Conservation (phyloP, 2,888 invertebrate genomes). For the Volucella bombylans region DNA sequence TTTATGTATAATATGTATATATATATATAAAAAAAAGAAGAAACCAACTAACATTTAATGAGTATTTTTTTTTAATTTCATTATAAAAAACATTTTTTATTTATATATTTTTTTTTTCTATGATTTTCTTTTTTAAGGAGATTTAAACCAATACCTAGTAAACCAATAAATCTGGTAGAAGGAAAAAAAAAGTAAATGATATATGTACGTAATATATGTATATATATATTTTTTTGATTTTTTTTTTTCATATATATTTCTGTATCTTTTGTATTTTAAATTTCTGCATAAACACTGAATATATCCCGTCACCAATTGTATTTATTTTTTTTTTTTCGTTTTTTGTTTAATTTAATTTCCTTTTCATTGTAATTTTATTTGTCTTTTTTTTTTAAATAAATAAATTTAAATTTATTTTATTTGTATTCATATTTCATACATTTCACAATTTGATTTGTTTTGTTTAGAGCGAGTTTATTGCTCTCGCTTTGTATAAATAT, state of each 20-base stretch:
- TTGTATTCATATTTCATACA: slow-evolving; percentile 41
- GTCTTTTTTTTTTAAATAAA: slow-evolving; percentile 57
- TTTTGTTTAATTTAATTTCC: slow-evolving; percentile 63
- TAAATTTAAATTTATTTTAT: slow-evolving; percentile 53
- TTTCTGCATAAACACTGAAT: slow-evolving; percentile 52
- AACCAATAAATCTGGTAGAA: slow-evolving; percentile 64
- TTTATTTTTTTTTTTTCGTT: slow-evolving; percentile 46
- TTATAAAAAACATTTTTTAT: slow-evolving; percentile 39
- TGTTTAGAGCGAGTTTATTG: slow-evolving; percentile 67
- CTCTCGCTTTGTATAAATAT: slow-evolving; percentile 65
- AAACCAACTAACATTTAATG: slow-evolving; percentile 69
- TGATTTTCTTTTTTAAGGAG: slow-evolving; percentile 40
- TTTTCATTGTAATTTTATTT: slow-evolving; percentile 31
- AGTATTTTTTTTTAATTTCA: slow-evolving; percentile 59
- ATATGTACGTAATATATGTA: too few species aligned
- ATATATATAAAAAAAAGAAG: slow-evolving; percentile 39
- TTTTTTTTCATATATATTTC: slow-evolving; percentile 19
- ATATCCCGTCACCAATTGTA: slow-evolving; percentile 69
- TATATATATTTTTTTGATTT: neutral
- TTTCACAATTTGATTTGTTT: slow-evolving; percentile 63
- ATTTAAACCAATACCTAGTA: slow-evolving; percentile 66
- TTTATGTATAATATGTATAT: slow-evolving; percentile 9
- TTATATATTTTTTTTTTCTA: slow-evolving; percentile 53
- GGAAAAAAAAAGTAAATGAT: slow-evolving; percentile 42
- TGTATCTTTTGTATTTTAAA: slow-evolving; percentile 37